Percentiles rank a stretch among this genome's conserved stretches.
Evolutionary conservation across 2,888 invertebrate genomes (phyloP).

Genomic region (Hydrotaea cyrtoneurina): DNA sequence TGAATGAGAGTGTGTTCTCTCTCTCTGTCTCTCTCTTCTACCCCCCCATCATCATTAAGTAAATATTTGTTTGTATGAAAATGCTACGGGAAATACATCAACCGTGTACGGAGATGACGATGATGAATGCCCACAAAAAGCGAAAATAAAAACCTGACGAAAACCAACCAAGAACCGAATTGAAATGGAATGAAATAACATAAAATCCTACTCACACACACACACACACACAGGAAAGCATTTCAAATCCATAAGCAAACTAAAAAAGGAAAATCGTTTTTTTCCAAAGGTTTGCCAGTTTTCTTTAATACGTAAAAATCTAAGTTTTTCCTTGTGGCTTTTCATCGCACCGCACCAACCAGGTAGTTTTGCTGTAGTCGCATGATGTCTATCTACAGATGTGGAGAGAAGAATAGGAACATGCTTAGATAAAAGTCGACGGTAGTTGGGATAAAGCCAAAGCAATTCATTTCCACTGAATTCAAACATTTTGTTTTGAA

Average conservation of each 20-base stretch:
- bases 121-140: constrained; percentile 28
- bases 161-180: constrained; percentile 28
- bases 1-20: constrained; percentile 21
- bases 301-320: neutral
- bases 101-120: constrained; percentile 47
- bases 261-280: neutral
- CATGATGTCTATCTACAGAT: neutral
- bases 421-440: neutral
- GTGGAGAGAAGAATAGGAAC: neutral
- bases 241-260: neutral
- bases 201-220: constrained; percentile 9
- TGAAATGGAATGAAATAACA: constrained; percentile 39
- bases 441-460: too few relatives aligned
- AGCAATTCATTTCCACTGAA: too few relatives aligned
- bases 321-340: neutral
- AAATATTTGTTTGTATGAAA: constrained; percentile 66
- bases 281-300: constrained; percentile 8
- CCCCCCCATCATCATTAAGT: constrained; percentile 54
- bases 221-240: neutral
- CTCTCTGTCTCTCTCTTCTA: too few relatives aligned
- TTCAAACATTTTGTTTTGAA: too few relatives aligned
- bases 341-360: neutral
- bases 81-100: constrained; percentile 63
- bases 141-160: neutral
- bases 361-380: neutral